Percentiles rank a stretch among this genome's conserved stretches.
Evolutionary conservation across 2,888 invertebrate species (phyloP).

Genomic region (Rhingia rostrata): DNA sequence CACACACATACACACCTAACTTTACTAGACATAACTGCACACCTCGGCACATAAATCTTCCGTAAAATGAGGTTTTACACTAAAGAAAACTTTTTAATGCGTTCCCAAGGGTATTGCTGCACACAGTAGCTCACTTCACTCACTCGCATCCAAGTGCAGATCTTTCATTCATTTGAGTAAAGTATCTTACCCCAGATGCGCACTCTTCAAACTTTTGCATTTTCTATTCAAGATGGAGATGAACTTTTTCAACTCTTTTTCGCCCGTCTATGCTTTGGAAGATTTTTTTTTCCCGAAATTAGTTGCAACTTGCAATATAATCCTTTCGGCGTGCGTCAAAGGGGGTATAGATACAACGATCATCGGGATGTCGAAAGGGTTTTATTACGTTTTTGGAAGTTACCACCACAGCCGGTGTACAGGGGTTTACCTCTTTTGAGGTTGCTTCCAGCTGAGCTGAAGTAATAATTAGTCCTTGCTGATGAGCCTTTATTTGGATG

Average conservation of each 20-base stretch:
- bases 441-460: slow-evolving; percentile 9
- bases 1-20: background rate
- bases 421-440: background rate
- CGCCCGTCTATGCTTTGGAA: too few relatives aligned
- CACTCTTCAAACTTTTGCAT: slow-evolving; percentile 50
- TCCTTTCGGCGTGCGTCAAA: slow-evolving; percentile 16
- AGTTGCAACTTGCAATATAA: slow-evolving; percentile 49
- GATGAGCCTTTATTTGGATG: slow-evolving; percentile 37
- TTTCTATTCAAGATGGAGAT: slow-evolving; percentile 35
- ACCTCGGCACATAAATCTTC: slow-evolving; percentile 29
- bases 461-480: slow-evolving; percentile 53
- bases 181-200: slow-evolving; percentile 46
- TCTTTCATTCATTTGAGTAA: slow-evolving; percentile 44
- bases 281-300: slow-evolving; percentile 18
- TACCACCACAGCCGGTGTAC: background rate
- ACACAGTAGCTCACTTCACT: background rate
- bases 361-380: background rate
- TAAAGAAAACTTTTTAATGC: slow-evolving; percentile 50
- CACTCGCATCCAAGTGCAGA: slow-evolving; percentile 7
- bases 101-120: slow-evolving; percentile 21
- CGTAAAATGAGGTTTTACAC: slow-evolving; percentile 30
- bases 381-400: slow-evolving; percentile 30
- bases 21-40: background rate
- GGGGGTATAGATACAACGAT: slow-evolving; percentile 5
- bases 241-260: slow-evolving; percentile 18